phyloP scores from a whole-genome alignment of 1,140 invertebrate genomes.

The Daktulosphaira vitifoliae region DNA sequence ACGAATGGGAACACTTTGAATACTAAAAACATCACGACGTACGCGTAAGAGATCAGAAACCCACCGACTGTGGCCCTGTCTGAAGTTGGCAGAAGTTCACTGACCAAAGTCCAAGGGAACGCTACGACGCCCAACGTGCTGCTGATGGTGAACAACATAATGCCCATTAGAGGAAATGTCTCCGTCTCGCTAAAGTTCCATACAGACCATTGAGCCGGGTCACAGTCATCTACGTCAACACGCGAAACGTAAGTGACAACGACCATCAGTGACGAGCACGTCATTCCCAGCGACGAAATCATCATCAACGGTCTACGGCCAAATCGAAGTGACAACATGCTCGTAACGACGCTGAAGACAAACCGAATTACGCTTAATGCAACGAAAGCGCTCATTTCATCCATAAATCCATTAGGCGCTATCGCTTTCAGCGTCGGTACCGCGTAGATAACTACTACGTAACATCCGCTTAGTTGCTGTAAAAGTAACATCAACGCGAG shows the following conservation, averaged over 20 bases:
- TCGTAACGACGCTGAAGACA: conserved; percentile 46
- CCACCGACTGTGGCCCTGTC: conserved; percentile 49
- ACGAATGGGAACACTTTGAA: conserved; percentile 55
- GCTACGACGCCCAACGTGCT: conserved; percentile 49
- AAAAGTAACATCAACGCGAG: conserved; percentile 48
- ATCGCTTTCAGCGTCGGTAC: conserved; percentile 50
- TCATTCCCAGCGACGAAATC: conserved; percentile 50
- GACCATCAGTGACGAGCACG: conserved; percentile 24
- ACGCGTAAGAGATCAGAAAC: conserved; percentile 51
- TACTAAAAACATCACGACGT: conserved; percentile 55
- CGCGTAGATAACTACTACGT: conserved; percentile 61
- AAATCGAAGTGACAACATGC: conserved; percentile 48
- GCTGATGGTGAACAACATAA: conserved; percentile 48
- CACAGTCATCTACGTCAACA: background rate
- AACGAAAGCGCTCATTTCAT: conserved; percentile 46
- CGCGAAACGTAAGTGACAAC: background rate
- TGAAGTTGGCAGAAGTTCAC: conserved; percentile 43
- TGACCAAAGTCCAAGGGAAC: conserved; percentile 57
- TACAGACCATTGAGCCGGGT: background rate
- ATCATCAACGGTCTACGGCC: conserved; percentile 48
- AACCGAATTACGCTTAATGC: conserved; percentile 49
- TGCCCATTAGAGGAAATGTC: conserved; percentile 43
- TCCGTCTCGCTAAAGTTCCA: background rate
- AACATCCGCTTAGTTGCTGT: conserved; percentile 52
- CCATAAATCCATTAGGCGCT: conserved; percentile 42